Evolutionary conservation across 2,113 vertebrate genomes (phyloP), one percentile per base, ranked within the genome.

Genomic region (Passer montanus): DNA sequence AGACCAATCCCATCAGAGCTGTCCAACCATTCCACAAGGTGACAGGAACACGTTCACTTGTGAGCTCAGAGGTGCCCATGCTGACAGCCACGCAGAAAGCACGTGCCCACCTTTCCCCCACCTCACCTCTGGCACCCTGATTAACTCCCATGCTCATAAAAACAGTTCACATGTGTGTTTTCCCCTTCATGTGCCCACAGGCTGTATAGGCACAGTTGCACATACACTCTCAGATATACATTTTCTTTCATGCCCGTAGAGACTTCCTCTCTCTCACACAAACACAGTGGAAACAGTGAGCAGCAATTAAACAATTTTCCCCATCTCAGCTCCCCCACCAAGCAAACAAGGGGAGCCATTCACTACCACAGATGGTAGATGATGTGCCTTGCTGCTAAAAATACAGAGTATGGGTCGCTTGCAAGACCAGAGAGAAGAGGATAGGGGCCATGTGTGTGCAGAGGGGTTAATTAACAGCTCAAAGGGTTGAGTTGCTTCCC

Each of bases 401-500:
- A 95, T 91, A 93, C 84, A 88, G 94, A 75, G 58, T 93, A 86
- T 8, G 46, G 94, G 87, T 94, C 13, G 22, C 27, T 63, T 88
- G 73, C 0, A 28, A 84, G 64, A 82, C 93, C 88, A 92, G 70
- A 84, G 86, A 76, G 73, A 89, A 89, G 46, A 85, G 67, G 60
- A 89, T 72, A 96, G 84, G 49, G 88, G 93, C 78, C 47, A 81
- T 58, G 80, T 90, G 94, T 91, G 91, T 92, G 82, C 79, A 89
- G 81, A 97, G 94, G 92, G 92, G 94, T 97, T 97, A 97, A 96
- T 96, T 96, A 97, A 95, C 92, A 95, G 96, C 94, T 97, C 96
- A 96, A 96, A 96, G 94, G 90, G 93, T 96, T 96, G 92, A 96
- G 88, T 84, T 81, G 58, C 87, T 91, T 92, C 92, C 72, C 89